These are phyloP conservation scores for Limnephilus rhombicus DNA, from an alignment of 2,888 invertebrate genomes.

Conservation along the genomic window DNA sequence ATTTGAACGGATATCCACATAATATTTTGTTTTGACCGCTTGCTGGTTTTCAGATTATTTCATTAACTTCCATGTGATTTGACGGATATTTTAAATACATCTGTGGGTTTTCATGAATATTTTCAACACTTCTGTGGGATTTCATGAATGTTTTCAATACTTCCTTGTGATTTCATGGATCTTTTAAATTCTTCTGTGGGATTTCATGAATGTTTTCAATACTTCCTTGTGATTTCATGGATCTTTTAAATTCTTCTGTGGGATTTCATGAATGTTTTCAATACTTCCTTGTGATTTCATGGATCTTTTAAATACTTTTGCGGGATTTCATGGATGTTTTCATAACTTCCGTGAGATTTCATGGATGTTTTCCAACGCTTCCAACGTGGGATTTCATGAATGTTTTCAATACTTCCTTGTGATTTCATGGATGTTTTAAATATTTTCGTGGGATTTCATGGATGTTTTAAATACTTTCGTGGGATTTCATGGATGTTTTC, in stretches of 20 bases:
- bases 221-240: neutral
- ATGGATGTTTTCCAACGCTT: neutral
- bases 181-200: neutral
- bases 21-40: neutral
- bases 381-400: neutral
- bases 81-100: neutral
- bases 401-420: neutral
- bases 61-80: neutral
- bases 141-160: neutral
- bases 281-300: neutral
- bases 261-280: neutral
- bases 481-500: neutral
- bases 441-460: neutral
- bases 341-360: neutral
- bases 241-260: neutral
- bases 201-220: neutral
- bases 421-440: neutral
- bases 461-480: neutral
- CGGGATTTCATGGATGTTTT: neutral
- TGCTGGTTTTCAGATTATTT: neutral
- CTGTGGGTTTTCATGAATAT: neutral
- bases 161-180: neutral
- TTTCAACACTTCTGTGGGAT: neutral
- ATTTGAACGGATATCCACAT: slow-evolving; percentile 12
- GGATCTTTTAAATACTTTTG: neutral